Base-by-base conservation (phyloP, 2,113 vertebrate species). In the Pelmatolapia mariae region DNA sequence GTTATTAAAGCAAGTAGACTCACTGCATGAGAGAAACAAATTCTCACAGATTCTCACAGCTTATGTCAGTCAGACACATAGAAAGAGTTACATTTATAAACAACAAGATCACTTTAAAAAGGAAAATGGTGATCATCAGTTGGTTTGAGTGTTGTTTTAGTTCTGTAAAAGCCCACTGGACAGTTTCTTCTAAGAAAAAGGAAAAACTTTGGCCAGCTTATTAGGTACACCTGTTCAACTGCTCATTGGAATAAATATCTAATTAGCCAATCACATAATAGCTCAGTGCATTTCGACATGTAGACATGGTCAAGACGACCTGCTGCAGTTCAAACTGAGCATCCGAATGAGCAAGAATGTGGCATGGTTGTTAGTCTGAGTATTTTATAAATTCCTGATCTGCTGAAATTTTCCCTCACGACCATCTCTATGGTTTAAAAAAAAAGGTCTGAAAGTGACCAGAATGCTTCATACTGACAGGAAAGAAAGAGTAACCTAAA, bases 141-240 rank as follows among this genome's bases (percentile, higher is more conserved):
- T 43, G 13, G 40, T 73, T 66, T 66, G 3, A 7, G 13, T 71
- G 13, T 71, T 43, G 36, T 24, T 71, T 71, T 71, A 26, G 40
- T 24, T 24, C 13, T 71, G n/a, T 16, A 71, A 12, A 71, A 36
- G 0, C 18, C 18, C 10, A 63, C 2, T 36, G 6, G 59, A 63
- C 16, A 63, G 10, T 36, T 63, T 0, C 31, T 63, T 0, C 31
- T 36, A 3, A n/a, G 31, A 63, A 36, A 63, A 63, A 63, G 59
- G 6, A n/a, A 63, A 36, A 63, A 0, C 59, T 63, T 36, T 63
- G 43, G n/a, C 12, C 66, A 43, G n/a, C 2, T 43, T 43, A 71
- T 9, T 71, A 24, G 63, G n/a, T 43, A 24, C n/a, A 71, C 36
- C 11, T 40, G 36, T 15, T 68, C 63, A 9, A 22, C 36, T 40